Percentiles rank a stretch among this genome's conserved stretches.
These are phyloP conservation scores for Halictus rubicundus DNA, from an alignment of 1,140 invertebrate species.

Conservation along the genomic window DNA sequence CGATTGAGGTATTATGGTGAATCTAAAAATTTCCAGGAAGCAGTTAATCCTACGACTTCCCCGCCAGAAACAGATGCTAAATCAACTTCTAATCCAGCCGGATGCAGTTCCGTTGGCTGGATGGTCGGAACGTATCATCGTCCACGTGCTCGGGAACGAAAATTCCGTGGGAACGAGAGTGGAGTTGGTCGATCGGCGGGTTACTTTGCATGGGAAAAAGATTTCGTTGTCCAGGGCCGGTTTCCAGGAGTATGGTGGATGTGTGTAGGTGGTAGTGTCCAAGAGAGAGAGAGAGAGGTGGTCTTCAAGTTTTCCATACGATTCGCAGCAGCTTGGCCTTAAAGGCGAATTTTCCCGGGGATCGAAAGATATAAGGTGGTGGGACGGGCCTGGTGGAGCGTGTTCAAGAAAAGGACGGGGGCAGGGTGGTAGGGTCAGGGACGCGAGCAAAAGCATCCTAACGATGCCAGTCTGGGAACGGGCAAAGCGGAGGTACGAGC, in stretches of 20 bases:
- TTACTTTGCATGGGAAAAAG: slow-evolving; percentile 56
- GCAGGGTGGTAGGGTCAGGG: background rate
- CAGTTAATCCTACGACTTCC: too few relatives aligned
- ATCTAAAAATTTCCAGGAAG: too few relatives aligned
- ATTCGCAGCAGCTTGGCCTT: slow-evolving; percentile 23
- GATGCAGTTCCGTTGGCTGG: too few relatives aligned
- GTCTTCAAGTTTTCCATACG: slow-evolving; percentile 59
- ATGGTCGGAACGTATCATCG: too few relatives aligned
- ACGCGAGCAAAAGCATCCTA: slow-evolving; percentile 67
- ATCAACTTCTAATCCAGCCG: too few relatives aligned
- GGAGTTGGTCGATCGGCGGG: too few relatives aligned
- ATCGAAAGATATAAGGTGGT: slow-evolving; percentile 23
- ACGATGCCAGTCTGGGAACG: slow-evolving; percentile 67
- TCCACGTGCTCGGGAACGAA: background rate
- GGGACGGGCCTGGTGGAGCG: slow-evolving; percentile 1
- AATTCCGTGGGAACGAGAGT: background rate
- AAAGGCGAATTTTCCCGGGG: slow-evolving; percentile 42
- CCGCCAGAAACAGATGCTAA: too few relatives aligned
- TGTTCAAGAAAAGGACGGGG: slow-evolving; percentile 4
- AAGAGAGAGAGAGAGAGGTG: background rate
- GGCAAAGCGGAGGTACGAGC: slow-evolving; percentile 24
- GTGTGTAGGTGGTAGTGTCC: slow-evolving; percentile 1
- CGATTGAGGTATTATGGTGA: too few relatives aligned
- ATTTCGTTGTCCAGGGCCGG: background rate
- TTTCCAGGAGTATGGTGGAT: background rate